phyloP scores from a whole-genome alignment of 2,113 vertebrate species.

The Callithrix jacchus region DNA sequence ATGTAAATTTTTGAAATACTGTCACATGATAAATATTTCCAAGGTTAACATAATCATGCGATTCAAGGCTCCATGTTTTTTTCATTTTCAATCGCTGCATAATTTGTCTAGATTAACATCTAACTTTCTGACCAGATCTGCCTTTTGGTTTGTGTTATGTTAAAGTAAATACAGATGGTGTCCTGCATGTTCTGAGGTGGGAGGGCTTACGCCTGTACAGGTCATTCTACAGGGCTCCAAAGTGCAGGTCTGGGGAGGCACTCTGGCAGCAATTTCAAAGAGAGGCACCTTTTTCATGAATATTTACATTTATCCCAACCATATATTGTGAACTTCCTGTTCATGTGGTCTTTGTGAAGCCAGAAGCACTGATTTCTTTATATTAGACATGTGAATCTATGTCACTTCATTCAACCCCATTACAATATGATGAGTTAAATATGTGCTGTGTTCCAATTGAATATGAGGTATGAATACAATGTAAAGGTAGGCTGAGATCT shows the following conservation, averaged over 20 bases:
- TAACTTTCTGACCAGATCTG: not conserved
- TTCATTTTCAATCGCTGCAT: not conserved
- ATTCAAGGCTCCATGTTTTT: not conserved
- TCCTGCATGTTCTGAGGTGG: not conserved
- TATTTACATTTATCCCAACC: slow-evolving; percentile 3
- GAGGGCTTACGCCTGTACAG: not conserved
- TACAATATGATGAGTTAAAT: not conserved
- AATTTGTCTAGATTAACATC: not conserved
- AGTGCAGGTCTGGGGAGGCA: slow-evolving; percentile 19
- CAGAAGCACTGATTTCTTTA: not conserved
- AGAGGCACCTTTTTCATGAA: slow-evolving; percentile 21
- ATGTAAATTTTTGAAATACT: not conserved
- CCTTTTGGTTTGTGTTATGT: not conserved
- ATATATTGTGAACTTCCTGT: not conserved
- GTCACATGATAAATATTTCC: not conserved
- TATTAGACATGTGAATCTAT: not conserved
- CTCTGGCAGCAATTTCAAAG: slow-evolving; percentile 47
- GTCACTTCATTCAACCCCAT: fast-evolving
- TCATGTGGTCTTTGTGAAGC: not conserved
- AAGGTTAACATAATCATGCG: not conserved
- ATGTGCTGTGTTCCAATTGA: not conserved
- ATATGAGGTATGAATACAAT: not conserved
- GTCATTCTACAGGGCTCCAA: slow-evolving; percentile 21
- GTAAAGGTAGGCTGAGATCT: not conserved
- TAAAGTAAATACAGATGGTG: not conserved